Base-by-base conservation (phyloP, 1,140 invertebrate species). In the Leptoteleia sp. region DNA sequence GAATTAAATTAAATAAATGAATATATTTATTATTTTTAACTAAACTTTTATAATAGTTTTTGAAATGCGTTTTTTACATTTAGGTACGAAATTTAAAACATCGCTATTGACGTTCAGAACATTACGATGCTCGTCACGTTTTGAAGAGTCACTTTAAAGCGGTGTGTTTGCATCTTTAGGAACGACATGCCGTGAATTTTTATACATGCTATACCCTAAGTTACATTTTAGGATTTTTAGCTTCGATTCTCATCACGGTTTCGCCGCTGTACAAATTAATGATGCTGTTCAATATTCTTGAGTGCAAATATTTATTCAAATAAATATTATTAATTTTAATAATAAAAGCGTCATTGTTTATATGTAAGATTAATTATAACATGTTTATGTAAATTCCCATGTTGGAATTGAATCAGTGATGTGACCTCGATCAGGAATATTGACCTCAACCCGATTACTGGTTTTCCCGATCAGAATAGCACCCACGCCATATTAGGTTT, bases 111-210 rank as follows among this genome's bases (percentile, higher is more conserved):
- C 45, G 47, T 61, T 62, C 11, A 33, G 12, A 48, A 50, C 9
- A 54, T 67, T 45, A 55, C 22, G 57, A 68, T 79, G 64, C 77
- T 50, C 31, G 47, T 68, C 70, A 79, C 77, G 77, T 70, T 64
- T 64, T 47, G 59, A 79, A 48, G 62, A 67, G 77, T 76, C 61
- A 67, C 71, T 76, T 77, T 75, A 75, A 79, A 76, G 61, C 68
- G 62, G 62, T 62, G 61, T 83, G 78, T 79, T 80, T 83, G 80
- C 72, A 80, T 81, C 79, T 83, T 83, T 83, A 80, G 37, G 79
- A 55, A 75, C 65, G 62, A 65, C 52, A 62, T 57, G 79, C 54
- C 52, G 77, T 79, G 81, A 83, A 83, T 83, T 73, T 67, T 71
- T 50, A 83, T 81, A 62, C 17, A 43, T 62, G 50, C 68, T 19